Percentiles rank a stretch among this genome's conserved stretches.
Conservation (phyloP, 2,113 vertebrate genomes). For the Noturus placidus region DNA sequence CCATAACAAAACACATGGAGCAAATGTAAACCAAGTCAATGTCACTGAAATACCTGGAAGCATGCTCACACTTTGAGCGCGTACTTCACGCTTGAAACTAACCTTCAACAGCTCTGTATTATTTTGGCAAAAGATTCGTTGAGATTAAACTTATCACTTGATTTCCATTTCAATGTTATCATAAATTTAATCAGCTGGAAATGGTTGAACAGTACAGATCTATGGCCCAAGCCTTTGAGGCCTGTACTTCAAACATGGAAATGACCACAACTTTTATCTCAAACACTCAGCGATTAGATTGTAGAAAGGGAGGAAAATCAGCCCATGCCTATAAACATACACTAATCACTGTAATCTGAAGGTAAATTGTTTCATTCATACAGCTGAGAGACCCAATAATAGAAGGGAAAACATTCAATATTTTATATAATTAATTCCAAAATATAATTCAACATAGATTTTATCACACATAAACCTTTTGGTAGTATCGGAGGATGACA, state of each 20-base stretch:
- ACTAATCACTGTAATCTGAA: constrained; percentile 51
- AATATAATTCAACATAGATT: too few species aligned
- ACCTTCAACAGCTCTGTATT: background rate
- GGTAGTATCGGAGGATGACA: too few species aligned
- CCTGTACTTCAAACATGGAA: constrained; percentile 38
- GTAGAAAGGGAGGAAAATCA: constrained; percentile 28
- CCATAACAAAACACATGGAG: too few species aligned
- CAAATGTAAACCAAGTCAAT: too few species aligned
- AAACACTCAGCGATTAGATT: constrained; percentile 43
- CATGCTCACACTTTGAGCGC: too few species aligned
- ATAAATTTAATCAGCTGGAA: constrained; percentile 30
- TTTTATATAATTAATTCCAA: too few species aligned
- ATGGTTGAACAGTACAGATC: constrained; percentile 8
- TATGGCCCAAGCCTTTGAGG: background rate
- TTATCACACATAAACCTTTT: too few species aligned
- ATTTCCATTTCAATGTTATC: constrained; percentile 18
- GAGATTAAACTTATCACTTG: constrained; percentile 55
- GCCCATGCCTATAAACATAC: constrained; percentile 36
- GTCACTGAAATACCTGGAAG: too few species aligned
- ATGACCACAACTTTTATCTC: constrained; percentile 43
- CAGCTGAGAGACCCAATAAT: constrained; percentile 52
- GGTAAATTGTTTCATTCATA: constrained; percentile 57
- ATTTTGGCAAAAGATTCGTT: background rate
- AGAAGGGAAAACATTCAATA: constrained; percentile 63
- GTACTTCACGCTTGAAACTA: background rate